Percentiles rank a stretch among this genome's conserved stretches.
Conservation (phyloP, 2,113 vertebrate genomes). For the Neogale vison region DNA sequence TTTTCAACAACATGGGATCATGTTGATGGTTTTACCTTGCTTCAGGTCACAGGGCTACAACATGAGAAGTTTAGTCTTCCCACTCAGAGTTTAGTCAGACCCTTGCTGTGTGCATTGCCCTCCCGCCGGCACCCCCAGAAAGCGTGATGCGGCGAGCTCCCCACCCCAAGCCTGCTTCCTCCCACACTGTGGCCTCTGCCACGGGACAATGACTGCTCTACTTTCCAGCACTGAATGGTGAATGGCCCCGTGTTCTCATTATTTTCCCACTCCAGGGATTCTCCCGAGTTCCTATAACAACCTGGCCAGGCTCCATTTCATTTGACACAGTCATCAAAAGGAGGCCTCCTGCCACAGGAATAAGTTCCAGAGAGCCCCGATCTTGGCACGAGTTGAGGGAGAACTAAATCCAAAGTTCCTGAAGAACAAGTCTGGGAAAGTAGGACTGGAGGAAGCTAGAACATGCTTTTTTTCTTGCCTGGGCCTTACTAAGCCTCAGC, state of each 20-base stretch:
- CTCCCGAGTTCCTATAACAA: conserved; percentile 88
- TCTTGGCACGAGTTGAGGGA: conserved; percentile 23
- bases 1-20: neutral
- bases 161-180: neutral
- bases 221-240: conserved; percentile 65
- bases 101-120: neutral
- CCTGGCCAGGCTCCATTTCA: conserved; percentile 84
- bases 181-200: neutral
- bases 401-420: conserved; percentile 42
- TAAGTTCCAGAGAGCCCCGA: conserved; percentile 38
- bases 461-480: neutral
- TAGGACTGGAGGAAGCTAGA: conserved; percentile 1
- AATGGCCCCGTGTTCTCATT: conserved; percentile 81
- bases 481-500: neutral
- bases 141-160: neutral
- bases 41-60: neutral
- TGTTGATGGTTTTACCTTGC: neutral
- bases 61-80: neutral
- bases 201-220: conserved; percentile 56
- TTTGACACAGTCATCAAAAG: conserved; percentile 75
- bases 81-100: neutral
- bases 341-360: conserved; percentile 50
- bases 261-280: conserved; percentile 81
- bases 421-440: conserved; percentile 13
- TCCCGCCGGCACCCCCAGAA: neutral